Percentiles rank a stretch among this genome's conserved stretches.
Evolutionary conservation across 2,797 vertebrate species (phyloP).

Genomic region (Argyrosomus regius): DNA sequence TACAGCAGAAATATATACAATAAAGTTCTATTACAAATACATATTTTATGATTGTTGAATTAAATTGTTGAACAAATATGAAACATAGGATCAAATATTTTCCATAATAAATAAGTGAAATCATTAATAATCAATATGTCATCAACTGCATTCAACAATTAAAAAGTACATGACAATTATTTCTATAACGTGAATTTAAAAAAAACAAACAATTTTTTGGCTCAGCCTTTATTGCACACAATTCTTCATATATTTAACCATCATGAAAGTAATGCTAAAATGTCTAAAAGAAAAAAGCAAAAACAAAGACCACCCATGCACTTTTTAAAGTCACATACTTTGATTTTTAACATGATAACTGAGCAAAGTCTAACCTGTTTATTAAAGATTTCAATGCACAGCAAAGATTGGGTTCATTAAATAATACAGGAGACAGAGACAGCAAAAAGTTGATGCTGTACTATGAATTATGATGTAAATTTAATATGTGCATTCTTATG

Average conservation of each 20-base stretch:
- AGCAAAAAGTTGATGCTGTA: slow-evolving; percentile 5
- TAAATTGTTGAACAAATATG: slow-evolving; percentile 49
- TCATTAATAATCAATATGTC: slow-evolving; percentile 41
- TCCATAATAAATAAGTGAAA: slow-evolving; percentile 64
- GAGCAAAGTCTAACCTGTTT: slow-evolving; percentile 27
- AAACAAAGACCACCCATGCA: slow-evolving; percentile 56
- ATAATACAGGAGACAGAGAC: slow-evolving; percentile 31
- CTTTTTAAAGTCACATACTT: slow-evolving; percentile 41
- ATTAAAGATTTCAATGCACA: slow-evolving; percentile 62
- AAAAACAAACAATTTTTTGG: slow-evolving; percentile 72
- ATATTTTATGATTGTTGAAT: slow-evolving; percentile 47
- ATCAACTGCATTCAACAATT: slow-evolving; percentile 58
- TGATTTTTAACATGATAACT: slow-evolving; percentile 29
- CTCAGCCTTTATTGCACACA: slow-evolving; percentile 79
- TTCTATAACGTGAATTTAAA: slow-evolving; percentile 40
- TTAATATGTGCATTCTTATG: neutral
- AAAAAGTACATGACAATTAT: slow-evolving; percentile 53
- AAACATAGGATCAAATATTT: slow-evolving; percentile 62
- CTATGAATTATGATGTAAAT: slow-evolving; percentile 1
- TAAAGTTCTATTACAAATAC: slow-evolving; percentile 73
- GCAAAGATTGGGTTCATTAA: slow-evolving; percentile 60
- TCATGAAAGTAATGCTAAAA: slow-evolving; percentile 29
- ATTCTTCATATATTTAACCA: slow-evolving; percentile 34
- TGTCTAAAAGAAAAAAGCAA: slow-evolving; percentile 30
- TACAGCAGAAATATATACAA: slow-evolving; percentile 77